Conservation (phyloP, 2,888 invertebrate genomes). For the Sarcophaga subvicina region DNA sequence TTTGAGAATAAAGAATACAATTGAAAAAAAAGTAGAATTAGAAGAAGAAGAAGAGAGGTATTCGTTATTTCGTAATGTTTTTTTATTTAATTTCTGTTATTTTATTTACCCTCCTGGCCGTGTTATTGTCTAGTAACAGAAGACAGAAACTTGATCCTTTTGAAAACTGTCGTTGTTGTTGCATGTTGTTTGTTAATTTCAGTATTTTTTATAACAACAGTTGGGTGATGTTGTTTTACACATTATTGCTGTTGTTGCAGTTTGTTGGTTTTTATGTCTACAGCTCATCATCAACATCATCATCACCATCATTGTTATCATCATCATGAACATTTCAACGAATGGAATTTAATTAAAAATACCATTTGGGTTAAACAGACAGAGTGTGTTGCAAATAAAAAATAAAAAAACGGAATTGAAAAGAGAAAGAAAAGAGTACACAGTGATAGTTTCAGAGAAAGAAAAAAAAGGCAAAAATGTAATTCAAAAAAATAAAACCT, state of each 20-base stretch:
- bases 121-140: constrained; percentile 25
- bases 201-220: neutral
- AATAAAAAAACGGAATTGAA: neutral
- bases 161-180: constrained; percentile 21
- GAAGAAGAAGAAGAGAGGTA: neutral
- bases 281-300: constrained; percentile 47
- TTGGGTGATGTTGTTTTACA: neutral
- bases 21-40: too few relatives aligned
- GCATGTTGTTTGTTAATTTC: constrained; percentile 37
- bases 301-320: constrained; percentile 40
- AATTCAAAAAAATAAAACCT: neutral
- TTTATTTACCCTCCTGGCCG: constrained; percentile 22
- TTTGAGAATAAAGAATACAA: neutral
- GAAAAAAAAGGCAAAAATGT: neutral
- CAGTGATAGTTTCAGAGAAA: neutral
- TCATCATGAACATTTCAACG: constrained; percentile 56
- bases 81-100: neutral
- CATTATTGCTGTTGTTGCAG: neutral
- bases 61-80: constrained; percentile 3
- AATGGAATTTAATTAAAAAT: constrained; percentile 71
- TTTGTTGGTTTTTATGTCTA: constrained; percentile 37
- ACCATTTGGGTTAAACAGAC: constrained; percentile 64
- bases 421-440: neutral
- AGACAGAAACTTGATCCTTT: constrained; percentile 39
- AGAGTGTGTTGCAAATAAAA: neutral